Evolutionary conservation across 2,888 invertebrate genomes (phyloP).

Genomic region (Halictus ligatus): DNA sequence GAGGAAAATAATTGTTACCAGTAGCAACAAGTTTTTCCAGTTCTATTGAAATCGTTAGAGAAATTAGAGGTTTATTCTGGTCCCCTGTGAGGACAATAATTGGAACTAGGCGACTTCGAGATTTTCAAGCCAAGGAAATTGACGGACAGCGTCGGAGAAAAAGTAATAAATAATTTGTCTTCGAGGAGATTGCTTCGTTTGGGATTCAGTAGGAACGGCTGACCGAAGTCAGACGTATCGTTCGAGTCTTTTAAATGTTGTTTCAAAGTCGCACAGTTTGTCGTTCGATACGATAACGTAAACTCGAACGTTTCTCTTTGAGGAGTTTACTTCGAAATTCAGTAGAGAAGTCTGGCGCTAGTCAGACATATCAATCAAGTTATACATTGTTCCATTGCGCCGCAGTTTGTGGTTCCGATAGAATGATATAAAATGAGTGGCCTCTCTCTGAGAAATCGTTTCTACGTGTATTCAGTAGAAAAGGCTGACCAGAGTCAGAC

Average conservation of each 20-base stretch:
- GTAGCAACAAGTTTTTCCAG: neutral
- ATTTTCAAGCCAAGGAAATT: neutral
- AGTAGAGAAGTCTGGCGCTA: neutral
- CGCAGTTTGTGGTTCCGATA: neutral
- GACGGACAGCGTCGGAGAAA: neutral
- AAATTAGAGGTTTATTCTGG: slow-evolving; percentile 5
- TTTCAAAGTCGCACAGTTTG: neutral
- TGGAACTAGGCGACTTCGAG: neutral
- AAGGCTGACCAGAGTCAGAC: neutral
- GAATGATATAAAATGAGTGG: neutral
- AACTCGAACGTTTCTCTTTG: neutral
- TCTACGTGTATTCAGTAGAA: neutral
- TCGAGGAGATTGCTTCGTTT: neutral
- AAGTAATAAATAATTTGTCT: neutral
- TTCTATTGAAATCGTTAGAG: slow-evolving; percentile 4
- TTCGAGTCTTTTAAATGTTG: neutral
- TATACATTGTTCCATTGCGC: neutral
- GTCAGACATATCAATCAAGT: neutral
- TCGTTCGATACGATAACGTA: neutral
- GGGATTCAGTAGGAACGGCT: neutral
- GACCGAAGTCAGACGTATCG: neutral
- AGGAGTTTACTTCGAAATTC: neutral
- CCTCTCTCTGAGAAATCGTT: neutral
- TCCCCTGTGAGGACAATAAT: neutral
- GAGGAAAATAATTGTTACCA: neutral